Percentiles rank a stretch among this genome's conserved stretches.
phyloP scores from a whole-genome alignment of 2,797 vertebrate species.

The Sarcophilus harrisii region DNA sequence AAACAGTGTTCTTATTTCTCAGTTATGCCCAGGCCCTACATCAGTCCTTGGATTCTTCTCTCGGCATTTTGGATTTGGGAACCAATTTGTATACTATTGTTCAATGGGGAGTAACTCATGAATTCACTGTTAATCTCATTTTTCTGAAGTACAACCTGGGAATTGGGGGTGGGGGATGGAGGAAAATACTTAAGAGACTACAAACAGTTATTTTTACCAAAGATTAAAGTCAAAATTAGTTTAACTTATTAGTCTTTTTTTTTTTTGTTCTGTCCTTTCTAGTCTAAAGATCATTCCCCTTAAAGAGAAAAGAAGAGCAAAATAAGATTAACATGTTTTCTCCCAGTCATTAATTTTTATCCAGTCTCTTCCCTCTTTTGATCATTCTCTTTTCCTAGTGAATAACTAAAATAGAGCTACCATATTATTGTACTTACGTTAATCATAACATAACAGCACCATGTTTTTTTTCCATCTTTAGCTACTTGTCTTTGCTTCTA shows the following conservation, averaged over 20 bases:
- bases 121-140: background rate
- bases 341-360: background rate
- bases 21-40: background rate
- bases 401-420: background rate
- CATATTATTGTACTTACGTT: background rate
- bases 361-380: background rate
- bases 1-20: background rate
- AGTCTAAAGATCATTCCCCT: background rate
- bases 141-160: background rate
- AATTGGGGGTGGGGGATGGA: background rate
- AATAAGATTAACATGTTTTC: background rate
- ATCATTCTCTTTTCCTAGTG: background rate
- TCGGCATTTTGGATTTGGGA: background rate
- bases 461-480: background rate
- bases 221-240: background rate
- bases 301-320: background rate
- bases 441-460: background rate
- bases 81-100: background rate
- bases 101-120: background rate
- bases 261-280: background rate
- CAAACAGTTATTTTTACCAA: background rate
- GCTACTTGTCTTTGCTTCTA: background rate
- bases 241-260: background rate
- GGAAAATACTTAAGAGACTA: background rate
- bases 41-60: background rate